Evolutionary conservation across 2,113 vertebrate genomes (phyloP).

Genomic region (human): DNA sequence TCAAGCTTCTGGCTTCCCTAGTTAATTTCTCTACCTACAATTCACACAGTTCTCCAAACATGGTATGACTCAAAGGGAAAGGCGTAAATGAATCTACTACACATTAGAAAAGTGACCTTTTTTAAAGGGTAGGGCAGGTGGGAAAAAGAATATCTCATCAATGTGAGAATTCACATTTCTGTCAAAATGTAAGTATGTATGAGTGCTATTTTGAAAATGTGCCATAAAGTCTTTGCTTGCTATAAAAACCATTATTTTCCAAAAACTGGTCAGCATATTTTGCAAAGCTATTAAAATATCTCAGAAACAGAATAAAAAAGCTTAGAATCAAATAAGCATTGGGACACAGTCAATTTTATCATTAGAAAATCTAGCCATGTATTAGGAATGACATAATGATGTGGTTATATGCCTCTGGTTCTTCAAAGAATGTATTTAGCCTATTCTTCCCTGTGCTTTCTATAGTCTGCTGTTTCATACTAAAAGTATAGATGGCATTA

Average conservation of each 20-base stretch:
- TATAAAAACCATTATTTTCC: constrained; percentile 28
- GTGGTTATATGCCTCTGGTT: background rate
- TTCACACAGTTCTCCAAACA: constrained; percentile 52
- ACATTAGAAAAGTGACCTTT: constrained; percentile 51
- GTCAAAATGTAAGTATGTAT: constrained; percentile 40
- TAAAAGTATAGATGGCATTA: background rate
- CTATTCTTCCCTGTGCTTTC: constrained; percentile 58
- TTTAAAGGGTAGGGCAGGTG: background rate
- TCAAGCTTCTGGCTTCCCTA: constrained; percentile 55
- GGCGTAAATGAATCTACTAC: constrained; percentile 35
- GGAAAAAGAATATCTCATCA: background rate
- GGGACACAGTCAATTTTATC: constrained; percentile 6
- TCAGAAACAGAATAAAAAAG: constrained; percentile 49
- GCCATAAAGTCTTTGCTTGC: constrained; percentile 35
- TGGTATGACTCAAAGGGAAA: constrained; percentile 45
- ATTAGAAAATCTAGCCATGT: constrained; percentile 22
- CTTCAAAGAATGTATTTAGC: constrained; percentile 22
- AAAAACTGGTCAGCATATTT: constrained; percentile 37
- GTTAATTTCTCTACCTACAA: constrained; percentile 38
- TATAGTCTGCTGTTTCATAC: constrained; percentile 25
- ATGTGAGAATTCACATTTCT: constrained; percentile 66
- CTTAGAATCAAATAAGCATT: constrained; percentile 43
- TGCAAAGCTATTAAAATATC: constrained; percentile 55
- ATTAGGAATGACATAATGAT: background rate
- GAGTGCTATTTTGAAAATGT: constrained; percentile 58